phyloP scores from a whole-genome alignment of 2,888 invertebrate genomes.

The Agonopterix arenella region DNA sequence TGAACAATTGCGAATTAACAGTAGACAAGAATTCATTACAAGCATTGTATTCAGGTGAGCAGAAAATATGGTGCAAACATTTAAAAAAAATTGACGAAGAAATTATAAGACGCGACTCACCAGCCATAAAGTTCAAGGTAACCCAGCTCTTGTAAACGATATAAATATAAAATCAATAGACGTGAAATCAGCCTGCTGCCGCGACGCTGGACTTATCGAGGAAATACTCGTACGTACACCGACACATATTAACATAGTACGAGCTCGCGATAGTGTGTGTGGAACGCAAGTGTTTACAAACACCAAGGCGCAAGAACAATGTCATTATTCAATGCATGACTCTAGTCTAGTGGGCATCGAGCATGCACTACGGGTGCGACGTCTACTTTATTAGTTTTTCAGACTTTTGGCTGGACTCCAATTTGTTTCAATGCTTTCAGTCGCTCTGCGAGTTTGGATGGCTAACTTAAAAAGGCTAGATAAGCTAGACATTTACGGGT shows the following conservation, averaged over 20 bases:
- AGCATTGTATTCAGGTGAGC: not conserved
- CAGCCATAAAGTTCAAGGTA: slow-evolving; percentile 70
- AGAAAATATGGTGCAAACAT: not conserved
- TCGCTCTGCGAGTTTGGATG: too few relatives aligned
- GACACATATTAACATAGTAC: slow-evolving; percentile 14
- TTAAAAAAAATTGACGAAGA: slow-evolving; percentile 4
- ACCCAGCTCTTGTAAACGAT: slow-evolving; percentile 27
- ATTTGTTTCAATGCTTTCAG: slow-evolving; percentile 1
- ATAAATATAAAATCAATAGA: slow-evolving; percentile 63
- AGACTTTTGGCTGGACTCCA: slow-evolving; percentile 32
- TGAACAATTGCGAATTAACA: slow-evolving; percentile 31
- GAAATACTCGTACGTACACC: slow-evolving; percentile 52
- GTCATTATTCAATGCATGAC: slow-evolving; percentile 53
- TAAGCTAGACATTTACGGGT: too few relatives aligned
- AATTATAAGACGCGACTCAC: slow-evolving; percentile 41
- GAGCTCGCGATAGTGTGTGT: slow-evolving; percentile 28
- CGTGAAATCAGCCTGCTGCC: slow-evolving; percentile 54
- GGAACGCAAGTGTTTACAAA: slow-evolving; percentile 48
- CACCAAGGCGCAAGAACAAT: slow-evolving; percentile 56
- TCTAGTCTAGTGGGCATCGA: not conserved
- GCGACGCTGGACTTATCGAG: slow-evolving; percentile 49
- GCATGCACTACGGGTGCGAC: slow-evolving; percentile 28
- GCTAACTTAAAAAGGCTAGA: too few relatives aligned
- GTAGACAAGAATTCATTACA: not conserved
- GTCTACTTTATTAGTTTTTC: slow-evolving; percentile 23